Base-by-base conservation (phyloP, 2,888 invertebrate genomes). In the Escarpia spicata region DNA sequence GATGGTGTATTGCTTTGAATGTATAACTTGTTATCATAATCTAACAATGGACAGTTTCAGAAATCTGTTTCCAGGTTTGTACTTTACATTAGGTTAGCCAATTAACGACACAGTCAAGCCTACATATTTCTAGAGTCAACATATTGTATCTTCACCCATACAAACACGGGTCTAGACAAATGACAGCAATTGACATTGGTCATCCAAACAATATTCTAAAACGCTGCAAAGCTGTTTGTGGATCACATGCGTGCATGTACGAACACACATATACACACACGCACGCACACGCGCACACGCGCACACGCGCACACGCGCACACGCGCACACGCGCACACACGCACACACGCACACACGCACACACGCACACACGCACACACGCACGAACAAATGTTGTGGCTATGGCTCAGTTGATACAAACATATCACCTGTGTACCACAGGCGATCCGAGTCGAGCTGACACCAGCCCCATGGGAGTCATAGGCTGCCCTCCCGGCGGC, bases 391-490 rank as follows among this genome's bases (percentile, higher is more conserved):
- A 45, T 45, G 45, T 10, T 45, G 75, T n/a, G 6, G 19, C 75
- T 52, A 15, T 75, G 75, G 26, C 2, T 6, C 26, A 26, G 75
- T 26, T 26, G 26, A 4, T 75, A 75, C 95, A 95, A 37, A 37
- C 37, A 37, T 37, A 37, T 37, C 96, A 98, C 98, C 97, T 98
- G 98, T 0, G 99, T 99, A 91, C 99, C 99, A 96, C 99, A 99
- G 95, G 99, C 99, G 95, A 99, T 99, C 93, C 99, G 97, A 0
- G 98, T 98, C 0, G 98, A 98, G 96, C 98, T 98, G 26, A 99
- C 97, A 0, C 99, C 99, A 9, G 98, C 98, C 2, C 99, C 99
- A 96, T 98, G 98, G 93, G 97, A 97, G 93, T 97, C 97, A 92
- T 98, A 96, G 0, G 98, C 97, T 94, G 97, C 97, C 95, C 98